These are phyloP conservation scores for Anthopleura sola DNA, from an alignment of 64 coral and sea anemone species.

Conservation along the genomic window DNA sequence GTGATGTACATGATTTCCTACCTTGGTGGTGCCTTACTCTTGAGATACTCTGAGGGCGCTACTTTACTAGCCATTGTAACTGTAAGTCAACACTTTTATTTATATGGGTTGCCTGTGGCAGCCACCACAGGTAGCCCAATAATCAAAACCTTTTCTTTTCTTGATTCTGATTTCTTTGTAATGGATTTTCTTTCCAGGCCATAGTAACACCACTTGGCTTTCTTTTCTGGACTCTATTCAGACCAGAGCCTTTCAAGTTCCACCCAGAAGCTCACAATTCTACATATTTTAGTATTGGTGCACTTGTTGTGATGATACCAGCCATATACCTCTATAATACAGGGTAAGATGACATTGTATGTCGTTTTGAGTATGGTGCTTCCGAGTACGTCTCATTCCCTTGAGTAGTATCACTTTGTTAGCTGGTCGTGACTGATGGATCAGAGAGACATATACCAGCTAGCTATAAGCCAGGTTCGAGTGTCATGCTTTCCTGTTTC, in stretches of 20 bases:
- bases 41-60: conserved; percentile 87
- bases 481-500: not conserved
- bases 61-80: conserved; percentile 77
- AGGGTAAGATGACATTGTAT: conserved; percentile 45
- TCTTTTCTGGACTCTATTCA: conserved; percentile 94
- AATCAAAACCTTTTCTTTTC: not conserved
- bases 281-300: conserved; percentile 87
- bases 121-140: not conserved
- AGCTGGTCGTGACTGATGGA: no score
- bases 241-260: conserved; percentile 74
- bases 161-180: not conserved
- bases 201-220: conserved; percentile 90
- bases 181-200: conserved; percentile 43
- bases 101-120: not conserved
- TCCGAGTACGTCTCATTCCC: not conserved
- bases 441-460: no score
- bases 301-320: conserved; percentile 79
- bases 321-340: conserved; percentile 89
- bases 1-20: conserved; percentile 59
- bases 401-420: no score
- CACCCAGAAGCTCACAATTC: conserved; percentile 60
- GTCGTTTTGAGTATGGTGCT: not conserved
- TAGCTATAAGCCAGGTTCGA: not conserved
- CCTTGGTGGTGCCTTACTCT: conserved; percentile 56
- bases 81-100: conserved; percentile 29